phyloP scores from a whole-genome alignment of 2,113 vertebrate species.

The Porphyrio hochstetteri region DNA sequence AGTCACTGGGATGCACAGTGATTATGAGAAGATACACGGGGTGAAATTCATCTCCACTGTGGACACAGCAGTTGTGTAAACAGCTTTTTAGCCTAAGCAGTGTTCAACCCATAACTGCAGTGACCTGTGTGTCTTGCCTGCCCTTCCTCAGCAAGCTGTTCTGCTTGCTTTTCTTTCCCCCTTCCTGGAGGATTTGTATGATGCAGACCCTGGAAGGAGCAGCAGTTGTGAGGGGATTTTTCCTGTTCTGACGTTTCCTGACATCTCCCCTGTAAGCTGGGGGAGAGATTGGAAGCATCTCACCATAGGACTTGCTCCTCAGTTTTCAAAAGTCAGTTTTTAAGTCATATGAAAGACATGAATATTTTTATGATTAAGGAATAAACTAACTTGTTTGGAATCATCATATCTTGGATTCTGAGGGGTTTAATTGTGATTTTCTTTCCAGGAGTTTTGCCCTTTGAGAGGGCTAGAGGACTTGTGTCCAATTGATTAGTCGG shows the following conservation, averaged over 20 bases:
- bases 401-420: neutral
- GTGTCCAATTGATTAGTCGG: neutral
- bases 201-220: neutral
- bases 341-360: neutral
- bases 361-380: neutral
- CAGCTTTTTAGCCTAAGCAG: neutral
- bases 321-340: neutral
- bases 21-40: neutral
- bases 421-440: neutral
- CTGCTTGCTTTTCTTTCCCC: neutral
- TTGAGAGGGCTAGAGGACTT: neutral
- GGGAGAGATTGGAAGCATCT: neutral
- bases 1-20: neutral
- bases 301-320: neutral
- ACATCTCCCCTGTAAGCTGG: neutral
- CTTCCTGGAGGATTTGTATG: neutral
- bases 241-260: neutral
- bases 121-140: neutral
- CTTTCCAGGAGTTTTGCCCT: neutral
- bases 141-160: neutral
- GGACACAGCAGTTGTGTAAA: neutral
- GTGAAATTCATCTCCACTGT: neutral
- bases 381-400: neutral
- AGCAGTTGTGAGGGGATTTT: neutral
- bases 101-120: neutral